Evolutionary conservation across 2,113 vertebrate species (phyloP).

Genomic region (Xiphophorus hellerii): DNA sequence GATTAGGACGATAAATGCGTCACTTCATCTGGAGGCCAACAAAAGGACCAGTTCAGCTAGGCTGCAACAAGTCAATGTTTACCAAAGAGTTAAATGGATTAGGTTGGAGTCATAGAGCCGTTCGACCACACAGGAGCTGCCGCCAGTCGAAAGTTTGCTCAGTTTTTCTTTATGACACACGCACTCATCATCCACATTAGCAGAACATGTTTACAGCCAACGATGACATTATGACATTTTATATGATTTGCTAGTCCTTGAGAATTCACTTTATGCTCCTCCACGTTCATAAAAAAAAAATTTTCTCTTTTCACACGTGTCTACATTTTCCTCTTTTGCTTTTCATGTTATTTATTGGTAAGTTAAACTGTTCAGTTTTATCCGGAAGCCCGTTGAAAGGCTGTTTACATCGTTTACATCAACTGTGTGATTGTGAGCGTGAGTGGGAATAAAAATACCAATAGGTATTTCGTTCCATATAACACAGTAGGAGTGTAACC

Average conservation of each 20-base stretch:
- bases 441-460: too few relatives aligned
- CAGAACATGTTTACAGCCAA: not conserved
- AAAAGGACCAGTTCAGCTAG: conserved; percentile 16
- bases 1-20: conserved; percentile 42
- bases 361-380: too few relatives aligned
- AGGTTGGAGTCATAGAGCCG: not conserved
- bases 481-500: too few relatives aligned
- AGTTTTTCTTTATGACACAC: not conserved
- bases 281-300: not conserved
- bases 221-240: not conserved
- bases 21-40: conserved; percentile 24
- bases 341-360: not conserved
- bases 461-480: too few relatives aligned
- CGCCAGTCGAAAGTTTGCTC: not conserved
- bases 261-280: not conserved
- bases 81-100: conserved; percentile 6
- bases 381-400: too few relatives aligned
- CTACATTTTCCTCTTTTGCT: not conserved
- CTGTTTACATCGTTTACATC: too few relatives aligned
- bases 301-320: not conserved
- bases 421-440: too few relatives aligned
- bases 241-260: not conserved
- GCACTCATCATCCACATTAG: not conserved
- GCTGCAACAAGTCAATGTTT: not conserved
- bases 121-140: not conserved